Evolutionary conservation across 2,888 invertebrate species (phyloP).

Genomic region (Tetranychus piercei): DNA sequence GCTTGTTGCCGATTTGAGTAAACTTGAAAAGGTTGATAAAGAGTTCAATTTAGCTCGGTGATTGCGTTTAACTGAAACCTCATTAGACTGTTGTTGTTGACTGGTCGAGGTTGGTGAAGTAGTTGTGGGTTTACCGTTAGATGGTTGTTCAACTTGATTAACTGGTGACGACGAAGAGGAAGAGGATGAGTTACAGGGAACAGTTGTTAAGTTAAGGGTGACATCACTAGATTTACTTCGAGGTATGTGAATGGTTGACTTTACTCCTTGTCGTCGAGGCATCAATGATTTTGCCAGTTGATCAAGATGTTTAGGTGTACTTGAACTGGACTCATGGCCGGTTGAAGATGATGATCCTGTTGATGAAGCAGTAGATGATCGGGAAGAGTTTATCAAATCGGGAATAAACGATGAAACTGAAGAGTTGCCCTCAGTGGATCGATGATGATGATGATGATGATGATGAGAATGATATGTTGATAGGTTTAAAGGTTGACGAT

Average conservation of each 20-base stretch:
- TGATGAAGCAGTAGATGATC: slow-evolving; percentile 9
- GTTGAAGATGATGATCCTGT: background rate
- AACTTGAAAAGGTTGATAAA: background rate
- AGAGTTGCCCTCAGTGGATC: background rate
- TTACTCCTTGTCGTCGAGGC: background rate
- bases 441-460: background rate
- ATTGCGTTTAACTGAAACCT: background rate
- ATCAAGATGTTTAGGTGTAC: background rate
- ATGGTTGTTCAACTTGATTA: background rate
- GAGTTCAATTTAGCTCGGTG: background rate
- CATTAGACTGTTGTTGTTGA: background rate
- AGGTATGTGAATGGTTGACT: background rate
- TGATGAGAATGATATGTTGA: background rate
- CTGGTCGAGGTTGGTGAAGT: background rate
- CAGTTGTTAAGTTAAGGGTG: slow-evolving; percentile 3
- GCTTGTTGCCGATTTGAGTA: slow-evolving; percentile 1
- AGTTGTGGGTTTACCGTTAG: background rate
- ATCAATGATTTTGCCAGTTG: background rate
- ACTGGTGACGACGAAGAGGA: background rate
- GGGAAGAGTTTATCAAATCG: background rate
- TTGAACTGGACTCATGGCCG: background rate
- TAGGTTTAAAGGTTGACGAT: background rate
- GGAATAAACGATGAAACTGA: background rate
- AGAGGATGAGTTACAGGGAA: background rate
- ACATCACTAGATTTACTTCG: slow-evolving; percentile 12